Base-by-base conservation (phyloP, 2,113 vertebrate genomes). In the Mus spicilegus region DNA sequence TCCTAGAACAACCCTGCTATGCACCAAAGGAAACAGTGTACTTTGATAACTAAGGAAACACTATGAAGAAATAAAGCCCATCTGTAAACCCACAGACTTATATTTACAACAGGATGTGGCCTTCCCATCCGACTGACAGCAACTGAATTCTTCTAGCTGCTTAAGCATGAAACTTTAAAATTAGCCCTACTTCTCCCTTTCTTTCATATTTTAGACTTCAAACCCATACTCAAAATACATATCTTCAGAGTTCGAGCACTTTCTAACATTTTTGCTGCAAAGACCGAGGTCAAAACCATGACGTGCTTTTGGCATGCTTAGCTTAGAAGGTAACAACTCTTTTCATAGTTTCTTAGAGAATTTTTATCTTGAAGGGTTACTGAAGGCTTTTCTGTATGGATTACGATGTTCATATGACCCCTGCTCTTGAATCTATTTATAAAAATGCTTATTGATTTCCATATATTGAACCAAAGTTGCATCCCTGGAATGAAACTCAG, bases 21-120 rank as follows among this genome's bases (percentile, higher is more conserved):
- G 22, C 19, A 51, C 30, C 10, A 30, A 90, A 13, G 33, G 77
- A n/a, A 51, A 12, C 73, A 12, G 9, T 63, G 39, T 65, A 49
- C 36, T 86, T 72, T 90, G 56, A 36, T 73, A 61, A 85, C 39
- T 73, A 95, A 63, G n/a, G 22, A 89, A 70, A 49, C 19, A 51
- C 73, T 89, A 51, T 81, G 92, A 54, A 90, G 75, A 94, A 89
- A 90, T 92, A 88, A 58, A 81, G 49, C 67, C 54, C 14, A 22
- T 72, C 91, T 92, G 54, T 75, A 76, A 91, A 28, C 16, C 39
- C 24, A 76, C 61, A 56, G 39, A 20, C 17, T 93, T 42, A 42
- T 49, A 46, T 72, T 80, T 24, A 89, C 65, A 20, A 58, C 30
- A 93, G 70, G 51, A 26, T 36, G 26, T 61, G 20, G 26, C 36